A percentile compares a stretch with the other conserved stretches of the same genome.
Evolutionary conservation across 2,888 invertebrate genomes (phyloP).

Genomic region (Drosophila affinis): DNA sequence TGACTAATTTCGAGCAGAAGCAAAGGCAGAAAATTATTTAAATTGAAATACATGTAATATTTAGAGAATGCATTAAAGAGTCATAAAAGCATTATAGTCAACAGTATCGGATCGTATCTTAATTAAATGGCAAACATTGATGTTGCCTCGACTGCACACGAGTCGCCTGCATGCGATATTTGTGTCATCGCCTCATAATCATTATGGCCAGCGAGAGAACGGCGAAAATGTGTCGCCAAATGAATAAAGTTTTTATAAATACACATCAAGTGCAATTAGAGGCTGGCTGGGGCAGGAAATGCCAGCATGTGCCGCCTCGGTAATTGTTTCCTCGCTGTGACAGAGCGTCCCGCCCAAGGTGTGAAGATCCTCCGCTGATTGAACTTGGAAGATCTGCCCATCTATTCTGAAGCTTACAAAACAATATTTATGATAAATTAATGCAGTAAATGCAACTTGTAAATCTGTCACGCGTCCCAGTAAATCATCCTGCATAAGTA

Average conservation of each 20-base stretch:
- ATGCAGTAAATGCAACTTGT: constrained; percentile 79
- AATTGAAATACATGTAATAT: constrained; percentile 59
- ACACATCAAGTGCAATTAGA: constrained; percentile 51
- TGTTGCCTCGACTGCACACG: constrained; percentile 32
- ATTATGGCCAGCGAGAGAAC: constrained; percentile 60
- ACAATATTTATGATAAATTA: constrained; percentile 78
- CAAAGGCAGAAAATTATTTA: constrained; percentile 7
- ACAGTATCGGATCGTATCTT: constrained; percentile 57
- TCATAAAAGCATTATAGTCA: constrained; percentile 81
- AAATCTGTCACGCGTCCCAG: constrained; percentile 82
- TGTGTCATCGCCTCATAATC: constrained; percentile 76
- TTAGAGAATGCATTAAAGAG: constrained; percentile 74
- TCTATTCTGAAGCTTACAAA: constrained; percentile 8
- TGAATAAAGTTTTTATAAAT: constrained; percentile 30
- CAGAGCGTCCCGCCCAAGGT: constrained; percentile 30
- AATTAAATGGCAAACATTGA: constrained; percentile 70
- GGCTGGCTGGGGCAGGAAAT: constrained; percentile 53
- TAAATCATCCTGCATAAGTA: constrained; percentile 81
- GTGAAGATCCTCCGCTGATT: constrained; percentile 25
- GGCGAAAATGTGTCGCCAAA: constrained; percentile 57
- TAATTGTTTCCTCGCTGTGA: constrained; percentile 54
- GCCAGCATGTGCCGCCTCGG: constrained; percentile 42
- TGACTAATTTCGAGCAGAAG: not conserved
- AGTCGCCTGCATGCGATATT: constrained; percentile 60
- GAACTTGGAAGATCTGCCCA: not conserved